A percentile compares a stretch with the other conserved stretches of the same genome.
These are phyloP conservation scores for Lutraria lutraria DNA, from an alignment of 2,888 invertebrate species.

Conservation along the genomic window DNA sequence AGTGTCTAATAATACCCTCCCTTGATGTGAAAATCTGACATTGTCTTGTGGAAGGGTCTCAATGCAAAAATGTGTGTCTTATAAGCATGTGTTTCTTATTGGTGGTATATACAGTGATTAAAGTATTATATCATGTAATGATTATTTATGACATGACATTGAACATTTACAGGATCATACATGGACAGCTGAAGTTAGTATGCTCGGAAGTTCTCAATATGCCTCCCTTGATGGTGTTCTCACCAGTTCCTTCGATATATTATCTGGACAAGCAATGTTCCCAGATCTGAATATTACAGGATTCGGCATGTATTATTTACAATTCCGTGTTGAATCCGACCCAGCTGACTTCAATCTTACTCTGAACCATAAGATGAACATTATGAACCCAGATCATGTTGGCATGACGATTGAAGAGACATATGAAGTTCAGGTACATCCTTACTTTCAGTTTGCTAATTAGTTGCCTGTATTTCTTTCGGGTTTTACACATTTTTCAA, in stretches of 20 bases:
- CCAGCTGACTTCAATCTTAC: slow-evolving; percentile 67
- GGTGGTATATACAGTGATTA: too few relatives aligned
- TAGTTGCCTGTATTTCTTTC: too few relatives aligned
- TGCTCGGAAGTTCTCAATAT: slow-evolving; percentile 62
- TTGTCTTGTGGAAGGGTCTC: too few relatives aligned
- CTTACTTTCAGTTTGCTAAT: not conserved
- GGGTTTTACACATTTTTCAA: too few relatives aligned
- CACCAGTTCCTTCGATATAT: slow-evolving; percentile 61
- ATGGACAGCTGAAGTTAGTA: slow-evolving; percentile 67
- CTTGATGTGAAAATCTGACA: too few relatives aligned
- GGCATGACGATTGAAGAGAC: slow-evolving; percentile 65
- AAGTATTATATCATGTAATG: too few relatives aligned
- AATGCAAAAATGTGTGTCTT: too few relatives aligned
- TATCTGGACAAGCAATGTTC: slow-evolving; percentile 70
- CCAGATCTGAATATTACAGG: slow-evolving; percentile 71
- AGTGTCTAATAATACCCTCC: too few relatives aligned
- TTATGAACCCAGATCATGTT: slow-evolving; percentile 61
- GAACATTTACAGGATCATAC: slow-evolving; percentile 69
- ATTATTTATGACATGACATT: too few relatives aligned
- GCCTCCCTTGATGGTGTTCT: slow-evolving; percentile 65
- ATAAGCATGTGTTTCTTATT: too few relatives aligned
- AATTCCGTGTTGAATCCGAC: slow-evolving; percentile 67
- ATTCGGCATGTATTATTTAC: slow-evolving; percentile 71
- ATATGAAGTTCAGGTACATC: slow-evolving; percentile 60
- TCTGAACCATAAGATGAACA: slow-evolving; percentile 54